Evolutionary conservation across 2,113 vertebrate species (phyloP).

Genomic region (Platysternon megacephalum): DNA sequence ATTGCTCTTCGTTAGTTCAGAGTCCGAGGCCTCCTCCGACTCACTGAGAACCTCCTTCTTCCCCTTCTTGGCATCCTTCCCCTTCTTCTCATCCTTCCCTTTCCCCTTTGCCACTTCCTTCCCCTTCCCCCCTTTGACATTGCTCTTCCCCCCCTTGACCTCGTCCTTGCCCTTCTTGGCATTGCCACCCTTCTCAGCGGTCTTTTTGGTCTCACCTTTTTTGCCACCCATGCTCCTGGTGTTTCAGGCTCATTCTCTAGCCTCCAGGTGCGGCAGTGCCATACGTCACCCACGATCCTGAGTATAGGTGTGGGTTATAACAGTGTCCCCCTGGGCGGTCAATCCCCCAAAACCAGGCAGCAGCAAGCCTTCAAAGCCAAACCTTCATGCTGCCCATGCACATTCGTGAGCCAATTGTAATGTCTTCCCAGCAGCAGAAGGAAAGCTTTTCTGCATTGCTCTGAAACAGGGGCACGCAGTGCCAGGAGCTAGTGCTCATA

Average conservation of each 20-base stretch:
- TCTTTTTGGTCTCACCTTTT: conserved; percentile 82
- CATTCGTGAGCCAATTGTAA: too few relatives aligned
- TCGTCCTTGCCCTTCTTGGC: conserved; percentile 13
- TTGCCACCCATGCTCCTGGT: conserved; percentile 83
- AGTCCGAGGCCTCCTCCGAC: conserved; percentile 84
- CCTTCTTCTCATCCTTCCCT: conserved; percentile 86
- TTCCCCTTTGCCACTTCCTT: conserved; percentile 61
- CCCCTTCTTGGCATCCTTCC: conserved; percentile 73
- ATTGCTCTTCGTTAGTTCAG: conserved; percentile 76
- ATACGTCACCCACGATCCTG: neutral
- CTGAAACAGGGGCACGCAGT: too few relatives aligned
- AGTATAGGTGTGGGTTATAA: neutral
- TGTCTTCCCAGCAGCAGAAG: neutral
- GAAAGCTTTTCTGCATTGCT: neutral
- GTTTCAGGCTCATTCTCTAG: conserved; percentile 66
- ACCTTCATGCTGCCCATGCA: neutral
- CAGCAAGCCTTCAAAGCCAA: neutral
- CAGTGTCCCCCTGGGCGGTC: neutral
- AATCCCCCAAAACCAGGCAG: neutral
- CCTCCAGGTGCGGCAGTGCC: neutral
- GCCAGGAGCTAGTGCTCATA: neutral
- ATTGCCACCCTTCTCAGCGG: conserved; percentile 69
- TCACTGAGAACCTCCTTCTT: conserved; percentile 84
- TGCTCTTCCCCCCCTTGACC: conserved; percentile 32
- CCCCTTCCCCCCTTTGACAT: conserved; percentile 39